Base-by-base conservation (phyloP, 1,140 invertebrate species). In the Drosophila insularis region DNA sequence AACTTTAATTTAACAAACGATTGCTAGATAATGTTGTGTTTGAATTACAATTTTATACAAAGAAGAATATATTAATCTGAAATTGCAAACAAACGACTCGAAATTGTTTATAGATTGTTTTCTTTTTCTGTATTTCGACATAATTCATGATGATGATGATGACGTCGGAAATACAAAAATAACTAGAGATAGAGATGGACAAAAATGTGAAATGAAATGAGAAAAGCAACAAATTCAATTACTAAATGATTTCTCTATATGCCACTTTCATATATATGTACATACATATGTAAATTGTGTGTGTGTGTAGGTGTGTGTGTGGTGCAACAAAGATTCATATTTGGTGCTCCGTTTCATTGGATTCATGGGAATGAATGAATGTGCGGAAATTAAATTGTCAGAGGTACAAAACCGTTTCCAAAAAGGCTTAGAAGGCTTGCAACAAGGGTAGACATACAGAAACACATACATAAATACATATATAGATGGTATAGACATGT, bases 91-190 rank as follows among this genome's bases (percentile, higher is more conserved):
- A 75, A 63, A 59, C 58, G 68, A 64, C 39, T 43, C 17, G 10
- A 35, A 50, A 63, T 37, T 73, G 65, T 77, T 81, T 81, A 70
- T 67, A 32, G 37, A 63, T 32, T 63, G 60, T 23, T 21, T 13
- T 13, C 7, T 78, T 39, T 63, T 46, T 46, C 43, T 7, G 5
- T 1, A 55, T 74, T 80, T 84, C 23, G 63, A 58, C 74, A 63
- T 66, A 87, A 81, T 73, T 63, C 7, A 37, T 37, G 35, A 11
- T 37, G 35, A 11, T 13, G 11, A 13, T 35, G 56, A 87, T 87
- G 82, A 80, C 82, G 79, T 87, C 75, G 82, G 69, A 77, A 73
- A 79, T 79, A 71, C 76, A 46, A 77, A 86, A 79, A 79, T 76
- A 55, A 74, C 76, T 59, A 43, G 46, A 63, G 37, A 43, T 31